Base-by-base conservation (phyloP, 1,140 invertebrate genomes). In the Paralvinella palmiformis region DNA sequence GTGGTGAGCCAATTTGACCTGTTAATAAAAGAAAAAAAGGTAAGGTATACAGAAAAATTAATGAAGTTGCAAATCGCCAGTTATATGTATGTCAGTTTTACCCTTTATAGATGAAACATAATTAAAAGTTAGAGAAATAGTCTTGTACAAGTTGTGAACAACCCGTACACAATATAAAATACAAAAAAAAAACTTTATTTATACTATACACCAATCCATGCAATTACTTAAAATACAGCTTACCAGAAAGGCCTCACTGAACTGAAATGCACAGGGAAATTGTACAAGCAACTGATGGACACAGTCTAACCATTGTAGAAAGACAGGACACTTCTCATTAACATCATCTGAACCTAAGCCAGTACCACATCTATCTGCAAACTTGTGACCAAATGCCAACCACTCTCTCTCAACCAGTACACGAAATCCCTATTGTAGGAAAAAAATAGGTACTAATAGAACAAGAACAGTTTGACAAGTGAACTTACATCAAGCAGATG, bases 301-400 rank as follows among this genome's bases (percentile, higher is more conserved):
- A 75, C 94, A 92, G 76, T 99, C 96, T 3, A 98, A 83, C 92
- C 94, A 99, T 79, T 98, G 96, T 45, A 98, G 82, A 83, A 99
- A 99, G 64, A 98, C 91, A 17, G 96, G 96, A 77, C 92, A 94
- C 60, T 89, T 83, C 81, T 98, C 94, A 80, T 94, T 96, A 0
- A 85, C 82, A 75, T 97, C 93, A 65, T 93, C 91, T 1, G 84
- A 85, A 24, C 88, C 87, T 20, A 89, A 86, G 17, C 88, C 87
- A 58, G 92, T 89, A 5, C 94, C 94, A 79, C 92, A 95, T 32
- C 95, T 86, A 78, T 97, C 93, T 6, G 89, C 91, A 82, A 97
- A 97, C 82, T 97, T 97, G 81, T 98, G 95, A 0, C 95, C 95
- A 83, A 94, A 98, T 72, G 92, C 91, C 13, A 97, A 78, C 95